Conservation (phyloP, 1,140 invertebrate genomes). For the Caenorhabditis inopinata region DNA sequence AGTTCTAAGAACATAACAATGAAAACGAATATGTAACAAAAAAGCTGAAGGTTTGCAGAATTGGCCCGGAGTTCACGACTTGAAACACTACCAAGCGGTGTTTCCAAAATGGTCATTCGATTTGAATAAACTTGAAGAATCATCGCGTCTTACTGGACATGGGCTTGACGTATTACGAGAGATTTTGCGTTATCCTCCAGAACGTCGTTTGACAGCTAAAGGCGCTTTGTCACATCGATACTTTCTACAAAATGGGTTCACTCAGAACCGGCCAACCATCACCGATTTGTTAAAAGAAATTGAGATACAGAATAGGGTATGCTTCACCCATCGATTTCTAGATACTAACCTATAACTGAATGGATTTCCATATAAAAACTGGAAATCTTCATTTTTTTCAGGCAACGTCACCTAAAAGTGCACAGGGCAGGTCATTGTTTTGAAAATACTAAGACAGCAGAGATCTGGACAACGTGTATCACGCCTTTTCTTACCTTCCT, state of each 20-base stretch:
- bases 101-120: slow-evolving; percentile 75
- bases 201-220: slow-evolving; percentile 36
- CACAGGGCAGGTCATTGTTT: background rate
- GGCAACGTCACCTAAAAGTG: background rate
- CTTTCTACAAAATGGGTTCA: slow-evolving; percentile 15
- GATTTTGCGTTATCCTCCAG: slow-evolving; percentile 31
- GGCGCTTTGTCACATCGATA: slow-evolving; percentile 29
- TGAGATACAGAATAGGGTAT: background rate
- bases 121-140: background rate
- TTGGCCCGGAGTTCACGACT: slow-evolving; percentile 82
- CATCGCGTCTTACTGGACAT: background rate
- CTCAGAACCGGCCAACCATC: background rate
- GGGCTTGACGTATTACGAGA: background rate
- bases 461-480: background rate
- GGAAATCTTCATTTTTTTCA: too few relatives aligned
- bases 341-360: too few relatives aligned
- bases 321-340: too few relatives aligned
- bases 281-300: background rate
- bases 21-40: too few relatives aligned
- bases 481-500: background rate
- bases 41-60: slow-evolving; percentile 66
- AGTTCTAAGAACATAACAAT: too few relatives aligned
- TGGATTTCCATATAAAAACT: too few relatives aligned
- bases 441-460: background rate
- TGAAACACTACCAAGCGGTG: slow-evolving; percentile 83